Evolutionary conservation across 2,888 invertebrate species (phyloP).

Genomic region (Tetheella fluctuosa): DNA sequence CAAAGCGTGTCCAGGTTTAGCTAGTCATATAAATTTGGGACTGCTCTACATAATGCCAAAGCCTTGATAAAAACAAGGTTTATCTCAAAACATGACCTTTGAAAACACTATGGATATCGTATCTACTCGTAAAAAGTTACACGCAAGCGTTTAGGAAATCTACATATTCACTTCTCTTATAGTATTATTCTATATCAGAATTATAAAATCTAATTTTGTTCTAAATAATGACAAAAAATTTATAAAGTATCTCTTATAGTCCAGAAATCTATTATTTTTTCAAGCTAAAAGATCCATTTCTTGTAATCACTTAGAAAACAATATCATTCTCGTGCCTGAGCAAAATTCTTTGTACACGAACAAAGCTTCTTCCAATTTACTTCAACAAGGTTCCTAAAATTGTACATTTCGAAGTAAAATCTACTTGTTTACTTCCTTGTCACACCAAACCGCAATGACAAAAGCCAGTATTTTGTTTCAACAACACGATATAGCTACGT

Average conservation of each 20-base stretch:
- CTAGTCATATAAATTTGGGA: no score
- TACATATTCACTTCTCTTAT: no score
- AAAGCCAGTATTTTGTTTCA: conserved; percentile 24
- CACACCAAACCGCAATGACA: conserved; percentile 21
- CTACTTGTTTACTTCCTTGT: conserved; percentile 20
- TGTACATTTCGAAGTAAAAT: conserved; percentile 7
- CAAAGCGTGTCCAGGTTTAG: no score
- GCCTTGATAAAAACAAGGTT: neutral
- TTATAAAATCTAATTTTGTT: no score
- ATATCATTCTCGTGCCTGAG: neutral
- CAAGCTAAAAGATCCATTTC: neutral
- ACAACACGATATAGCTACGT: conserved; percentile 12
- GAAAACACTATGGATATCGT: neutral
- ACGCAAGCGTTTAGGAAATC: neutral
- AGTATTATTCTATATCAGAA: no score
- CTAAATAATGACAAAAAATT: no score
- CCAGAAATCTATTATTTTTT: no score
- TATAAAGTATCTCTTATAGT: no score
- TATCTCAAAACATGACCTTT: conserved; percentile 2
- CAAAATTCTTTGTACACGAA: conserved; percentile 1
- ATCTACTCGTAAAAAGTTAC: neutral
- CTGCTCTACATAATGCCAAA: no score
- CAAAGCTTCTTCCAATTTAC: conserved; percentile 9
- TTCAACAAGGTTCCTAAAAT: conserved; percentile 7
- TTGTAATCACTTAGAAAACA: neutral